Evolutionary conservation across 2,888 invertebrate genomes (phyloP), one percentile per base, ranked within the genome.

Genomic region (Heliothis peltigera): DNA sequence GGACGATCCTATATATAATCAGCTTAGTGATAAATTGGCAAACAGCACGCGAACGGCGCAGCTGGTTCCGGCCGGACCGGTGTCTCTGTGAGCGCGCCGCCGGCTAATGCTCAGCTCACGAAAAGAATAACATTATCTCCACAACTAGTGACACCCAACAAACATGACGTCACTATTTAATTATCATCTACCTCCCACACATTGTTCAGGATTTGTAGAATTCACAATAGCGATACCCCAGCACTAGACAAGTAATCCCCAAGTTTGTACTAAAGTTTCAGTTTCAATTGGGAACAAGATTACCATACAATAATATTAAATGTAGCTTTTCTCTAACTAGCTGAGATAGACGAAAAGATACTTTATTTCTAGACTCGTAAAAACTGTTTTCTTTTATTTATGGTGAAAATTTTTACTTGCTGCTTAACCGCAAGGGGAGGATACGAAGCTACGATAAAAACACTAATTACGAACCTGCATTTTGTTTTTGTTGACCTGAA

Each of bases 21-120:
- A 93, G 93, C 94, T 94, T 94, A 92, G 94, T 94, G 93, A 94
- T 94, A 94, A 94, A 95, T 95, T 94, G 94, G 93, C 91, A 94
- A 94, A 94, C 89, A 94, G 87, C 94, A 95, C 94, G 94, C 94
- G 88, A 94, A 85, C 91, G 90, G 90, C 93, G 87, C 94, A 94
- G 93, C 93, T 94, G 93, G 87, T 92, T 93, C 94, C 92, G 89
- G 84, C 73, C 74, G 57, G 73, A 65, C 73, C 63, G 70, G 53
- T 43, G 32, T 74, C 77, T 73, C 77, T 68, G 47, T 43, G 47
- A 44, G 67, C 18, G 47, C 73, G 70, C 53, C 73, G 72, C 51
- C 56, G 62, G 65, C 59, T 75, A 75, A 82, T 67, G 71, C 65
- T 72, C 62, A 52, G 42, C 19, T 44, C 64, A 46, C 56, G 64